Evolutionary conservation across 2,888 invertebrate species (phyloP).

Genomic region (Caenorhabditis macrosperma): DNA sequence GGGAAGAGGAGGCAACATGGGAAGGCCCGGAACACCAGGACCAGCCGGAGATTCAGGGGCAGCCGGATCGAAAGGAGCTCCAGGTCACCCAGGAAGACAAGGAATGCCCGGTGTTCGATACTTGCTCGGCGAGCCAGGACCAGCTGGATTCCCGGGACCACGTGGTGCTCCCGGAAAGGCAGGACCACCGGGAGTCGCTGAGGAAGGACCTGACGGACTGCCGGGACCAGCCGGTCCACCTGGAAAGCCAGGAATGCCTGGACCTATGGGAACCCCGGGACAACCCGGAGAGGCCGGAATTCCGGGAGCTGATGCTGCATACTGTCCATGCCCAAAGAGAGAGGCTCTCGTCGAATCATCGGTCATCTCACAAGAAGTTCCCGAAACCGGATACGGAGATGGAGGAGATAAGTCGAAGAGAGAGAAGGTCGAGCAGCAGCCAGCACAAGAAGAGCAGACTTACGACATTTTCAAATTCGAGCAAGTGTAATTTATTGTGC

Average conservation of each 20-base stretch:
- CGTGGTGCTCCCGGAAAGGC: constrained; percentile 58
- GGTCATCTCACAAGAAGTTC: constrained; percentile 26
- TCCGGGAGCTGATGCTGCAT: constrained; percentile 65
- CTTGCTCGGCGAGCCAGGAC: constrained; percentile 58
- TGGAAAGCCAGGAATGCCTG: constrained; percentile 68
- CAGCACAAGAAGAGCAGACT: constrained; percentile 41
- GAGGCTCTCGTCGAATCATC: constrained; percentile 59
- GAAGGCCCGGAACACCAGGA: constrained; percentile 62
- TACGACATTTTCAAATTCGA: constrained; percentile 54
- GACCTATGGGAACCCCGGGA: constrained; percentile 66
- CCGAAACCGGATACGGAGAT: constrained; percentile 54
- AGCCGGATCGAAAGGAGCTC: constrained; percentile 45
- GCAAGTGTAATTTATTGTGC: constrained; percentile 25
- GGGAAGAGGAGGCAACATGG: constrained; percentile 54
- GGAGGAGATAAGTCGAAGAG: constrained; percentile 45
- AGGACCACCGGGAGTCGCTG: constrained; percentile 67
- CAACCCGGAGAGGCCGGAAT: constrained; percentile 60
- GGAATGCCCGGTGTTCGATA: constrained; percentile 61
- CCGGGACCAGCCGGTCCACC: constrained; percentile 68
- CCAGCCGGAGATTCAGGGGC: constrained; percentile 59
- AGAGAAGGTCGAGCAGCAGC: constrained; percentile 29
- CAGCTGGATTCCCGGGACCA: constrained; percentile 62
- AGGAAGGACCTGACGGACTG: constrained; percentile 71
- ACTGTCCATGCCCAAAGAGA: constrained; percentile 66
- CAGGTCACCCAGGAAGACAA: constrained; percentile 53